Percentiles rank a stretch among this genome's conserved stretches.
These are phyloP conservation scores for Cabera pusaria DNA, from an alignment of 2,888 invertebrate genomes.

Conservation along the genomic window DNA sequence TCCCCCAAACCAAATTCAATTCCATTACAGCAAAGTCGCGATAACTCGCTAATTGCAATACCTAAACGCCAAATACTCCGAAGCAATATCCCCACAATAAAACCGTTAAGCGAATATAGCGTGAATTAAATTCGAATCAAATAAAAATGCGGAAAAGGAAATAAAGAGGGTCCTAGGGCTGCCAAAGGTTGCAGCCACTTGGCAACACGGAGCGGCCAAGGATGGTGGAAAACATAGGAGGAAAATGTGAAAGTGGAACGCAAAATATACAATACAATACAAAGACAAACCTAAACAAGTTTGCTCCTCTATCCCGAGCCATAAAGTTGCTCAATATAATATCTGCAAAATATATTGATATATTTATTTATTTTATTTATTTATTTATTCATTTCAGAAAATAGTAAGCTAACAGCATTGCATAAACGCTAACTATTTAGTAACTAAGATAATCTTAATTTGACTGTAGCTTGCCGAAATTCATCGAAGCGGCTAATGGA, in stretches of 20 bases:
- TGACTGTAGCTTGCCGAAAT: no score
- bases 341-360: no score
- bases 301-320: no score
- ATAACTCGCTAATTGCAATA: slow-evolving; percentile 14
- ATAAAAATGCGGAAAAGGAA: slow-evolving; percentile 56
- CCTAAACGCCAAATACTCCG: slow-evolving; percentile 17
- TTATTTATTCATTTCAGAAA: no score
- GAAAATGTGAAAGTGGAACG: background rate
- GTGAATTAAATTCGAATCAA: slow-evolving; percentile 58
- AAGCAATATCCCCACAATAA: slow-evolving; percentile 26
- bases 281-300: no score
- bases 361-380: no score
- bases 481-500: no score
- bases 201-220: slow-evolving; percentile 50
- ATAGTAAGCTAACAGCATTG: no score
- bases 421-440: no score
- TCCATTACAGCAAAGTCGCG: slow-evolving; percentile 5
- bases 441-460: no score
- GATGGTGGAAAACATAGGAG: slow-evolving; percentile 13
- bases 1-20: slow-evolving; percentile 5
- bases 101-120: slow-evolving; percentile 31
- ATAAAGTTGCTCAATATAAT: no score
- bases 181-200: slow-evolving; percentile 62
- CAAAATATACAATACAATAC: no score
- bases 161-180: slow-evolving; percentile 46